A percentile compares a stretch with the other conserved stretches of the same genome.
These are phyloP conservation scores for Drosophila cardini DNA, from an alignment of 1,140 invertebrate species.

Conservation along the genomic window DNA sequence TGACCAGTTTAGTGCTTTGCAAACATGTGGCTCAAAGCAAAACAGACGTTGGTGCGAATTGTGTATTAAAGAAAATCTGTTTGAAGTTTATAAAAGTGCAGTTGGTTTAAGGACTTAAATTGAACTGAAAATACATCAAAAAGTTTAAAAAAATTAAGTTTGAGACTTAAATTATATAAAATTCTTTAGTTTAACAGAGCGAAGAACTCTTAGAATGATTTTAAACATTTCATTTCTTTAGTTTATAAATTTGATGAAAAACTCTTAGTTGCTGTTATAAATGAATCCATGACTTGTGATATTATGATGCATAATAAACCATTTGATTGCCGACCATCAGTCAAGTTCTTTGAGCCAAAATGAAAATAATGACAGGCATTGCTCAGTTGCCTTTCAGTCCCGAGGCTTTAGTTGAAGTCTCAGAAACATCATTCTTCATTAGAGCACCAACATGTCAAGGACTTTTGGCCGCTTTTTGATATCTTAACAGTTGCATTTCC, in stretches of 20 bases:
- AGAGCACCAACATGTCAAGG: constrained; percentile 41
- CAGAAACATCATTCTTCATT: constrained; percentile 48
- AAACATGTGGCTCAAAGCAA: constrained; percentile 3
- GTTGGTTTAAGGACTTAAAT: background rate
- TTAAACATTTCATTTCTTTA: too few relatives aligned
- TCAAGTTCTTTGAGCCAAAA: constrained; percentile 5
- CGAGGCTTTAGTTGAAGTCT: background rate
- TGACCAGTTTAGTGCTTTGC: background rate
- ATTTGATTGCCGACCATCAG: constrained; percentile 44
- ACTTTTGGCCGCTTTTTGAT: constrained; percentile 36
- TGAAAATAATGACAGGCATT: constrained; percentile 39
- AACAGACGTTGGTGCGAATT: background rate
- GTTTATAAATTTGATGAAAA: background rate
- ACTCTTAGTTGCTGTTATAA: constrained; percentile 19
- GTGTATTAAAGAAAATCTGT: background rate
- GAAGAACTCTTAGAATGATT: too few relatives aligned
- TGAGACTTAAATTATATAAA: too few relatives aligned
- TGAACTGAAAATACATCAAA: background rate
- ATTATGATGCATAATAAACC: constrained; percentile 37
- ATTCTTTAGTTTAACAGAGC: too few relatives aligned
- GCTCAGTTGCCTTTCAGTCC: constrained; percentile 12
- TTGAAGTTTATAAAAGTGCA: background rate
- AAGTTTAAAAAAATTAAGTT: too few relatives aligned
- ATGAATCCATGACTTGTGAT: constrained; percentile 32
- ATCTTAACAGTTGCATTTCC: constrained; percentile 45